Percentiles rank a stretch among this genome's conserved stretches.
Conservation (phyloP, 2,797 vertebrate species). For the Hippocampus kuda region DNA sequence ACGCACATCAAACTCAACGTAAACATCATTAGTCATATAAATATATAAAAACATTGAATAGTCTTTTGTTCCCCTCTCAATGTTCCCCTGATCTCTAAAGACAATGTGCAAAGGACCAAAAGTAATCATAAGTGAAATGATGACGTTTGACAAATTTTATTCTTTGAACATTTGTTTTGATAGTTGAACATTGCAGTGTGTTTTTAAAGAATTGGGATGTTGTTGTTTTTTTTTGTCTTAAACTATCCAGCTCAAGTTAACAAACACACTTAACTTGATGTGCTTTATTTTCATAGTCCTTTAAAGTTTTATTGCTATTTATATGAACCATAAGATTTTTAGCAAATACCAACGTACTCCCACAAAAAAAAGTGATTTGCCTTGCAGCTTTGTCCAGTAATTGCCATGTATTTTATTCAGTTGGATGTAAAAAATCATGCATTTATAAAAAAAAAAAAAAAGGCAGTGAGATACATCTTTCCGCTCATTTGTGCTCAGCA, state of each 20-base stretch:
- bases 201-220: background rate
- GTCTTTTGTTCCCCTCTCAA: background rate
- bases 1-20: background rate
- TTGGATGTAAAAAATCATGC: conserved; percentile 1
- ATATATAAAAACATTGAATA: background rate
- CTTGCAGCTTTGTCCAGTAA: background rate
- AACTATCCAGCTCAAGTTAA: background rate
- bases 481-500: background rate
- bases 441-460: background rate
- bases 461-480: background rate
- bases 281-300: background rate
- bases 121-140: background rate
- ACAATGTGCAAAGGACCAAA: conserved; percentile 1
- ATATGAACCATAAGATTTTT: conserved; percentile 1
- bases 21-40: background rate
- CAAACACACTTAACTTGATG: background rate
- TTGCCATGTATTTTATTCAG: background rate
- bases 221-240: background rate
- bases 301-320: background rate
- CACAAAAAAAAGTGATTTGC: background rate
- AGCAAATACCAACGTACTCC: background rate
- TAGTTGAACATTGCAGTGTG: background rate
- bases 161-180: background rate
- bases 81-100: background rate
- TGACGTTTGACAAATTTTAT: background rate